Conservation (phyloP, 2,888 invertebrate genomes). For the Netelia melanura region DNA sequence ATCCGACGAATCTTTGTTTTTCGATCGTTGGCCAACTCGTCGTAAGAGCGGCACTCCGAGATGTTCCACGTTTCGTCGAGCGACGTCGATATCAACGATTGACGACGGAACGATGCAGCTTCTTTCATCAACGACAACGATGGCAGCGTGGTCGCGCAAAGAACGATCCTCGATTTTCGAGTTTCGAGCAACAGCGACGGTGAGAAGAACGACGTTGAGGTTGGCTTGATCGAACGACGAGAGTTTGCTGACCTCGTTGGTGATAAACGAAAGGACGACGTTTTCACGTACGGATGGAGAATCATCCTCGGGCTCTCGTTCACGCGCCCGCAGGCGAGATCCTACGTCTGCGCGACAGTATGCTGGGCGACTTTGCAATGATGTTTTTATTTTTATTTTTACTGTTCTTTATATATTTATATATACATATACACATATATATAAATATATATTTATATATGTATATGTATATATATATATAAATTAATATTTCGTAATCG, state of each 20-base stretch:
- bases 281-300: conserved; percentile 14
- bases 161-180: neutral
- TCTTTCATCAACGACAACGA: neutral
- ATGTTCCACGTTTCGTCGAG: neutral
- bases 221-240: neutral
- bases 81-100: neutral
- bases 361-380: neutral
- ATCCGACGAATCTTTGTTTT: neutral
- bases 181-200: neutral
- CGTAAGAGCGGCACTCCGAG: neutral
- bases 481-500: neutral
- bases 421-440: neutral
- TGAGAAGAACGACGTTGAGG: neutral
- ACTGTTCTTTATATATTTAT: neutral
- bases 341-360: conserved; percentile 23
- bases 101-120: neutral
- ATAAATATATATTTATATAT: neutral
- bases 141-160: neutral
- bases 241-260: conserved; percentile 27
- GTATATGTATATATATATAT: neutral
- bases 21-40: neutral
- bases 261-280: conserved; percentile 3
- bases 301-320: conserved; percentile 53
- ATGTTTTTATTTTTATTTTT: conserved; percentile 1
- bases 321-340: conserved; percentile 29